Conservation (phyloP, 2,797 vertebrate species). For the Pristis pectinata region DNA sequence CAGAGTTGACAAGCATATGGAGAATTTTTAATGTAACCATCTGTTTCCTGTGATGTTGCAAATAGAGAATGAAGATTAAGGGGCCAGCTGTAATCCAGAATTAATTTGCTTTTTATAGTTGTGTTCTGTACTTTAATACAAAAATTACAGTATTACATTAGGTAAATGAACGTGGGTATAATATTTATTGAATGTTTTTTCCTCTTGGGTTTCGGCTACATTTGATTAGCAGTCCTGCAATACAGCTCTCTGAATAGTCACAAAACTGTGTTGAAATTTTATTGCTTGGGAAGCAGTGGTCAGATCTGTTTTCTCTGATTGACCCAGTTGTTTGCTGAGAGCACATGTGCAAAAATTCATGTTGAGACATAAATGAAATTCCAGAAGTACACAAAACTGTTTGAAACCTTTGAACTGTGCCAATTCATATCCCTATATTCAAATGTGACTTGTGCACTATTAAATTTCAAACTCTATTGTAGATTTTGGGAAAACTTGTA, state of each 20-base stretch:
- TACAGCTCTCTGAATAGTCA: no score
- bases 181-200: no score
- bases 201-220: no score
- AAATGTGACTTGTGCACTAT: neutral
- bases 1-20: neutral
- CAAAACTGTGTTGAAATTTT: neutral
- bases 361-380: neutral
- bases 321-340: neutral
- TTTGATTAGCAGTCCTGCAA: no score
- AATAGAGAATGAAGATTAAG: neutral
- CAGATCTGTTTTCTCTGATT: neutral
- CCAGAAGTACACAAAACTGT: neutral
- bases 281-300: neutral
- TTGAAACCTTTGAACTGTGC: conserved; percentile 8
- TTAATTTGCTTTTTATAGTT: neutral
- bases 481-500: neutral
- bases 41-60: neutral
- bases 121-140: neutral
- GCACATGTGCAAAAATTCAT: neutral
- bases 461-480: neutral
- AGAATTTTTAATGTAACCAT: neutral
- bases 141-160: no score
- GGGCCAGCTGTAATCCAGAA: neutral
- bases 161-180: no score
- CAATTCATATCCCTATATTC: neutral